These are phyloP conservation scores for Ooceraea biroi DNA, from an alignment of 1,140 invertebrate genomes.

Conservation along the genomic window DNA sequence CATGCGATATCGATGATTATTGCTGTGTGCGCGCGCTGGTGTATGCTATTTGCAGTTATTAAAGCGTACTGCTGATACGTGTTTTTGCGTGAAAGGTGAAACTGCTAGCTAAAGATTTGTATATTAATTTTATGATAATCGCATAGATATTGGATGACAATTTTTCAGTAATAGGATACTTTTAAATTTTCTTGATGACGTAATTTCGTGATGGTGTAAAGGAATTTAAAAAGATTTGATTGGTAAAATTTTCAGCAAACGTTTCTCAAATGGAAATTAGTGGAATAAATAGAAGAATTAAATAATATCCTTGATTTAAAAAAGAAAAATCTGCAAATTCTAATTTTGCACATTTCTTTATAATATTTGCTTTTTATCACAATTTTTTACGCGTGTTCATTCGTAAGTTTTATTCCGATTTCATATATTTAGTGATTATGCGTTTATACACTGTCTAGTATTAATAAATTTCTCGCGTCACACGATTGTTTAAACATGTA, in stretches of 20 bases:
- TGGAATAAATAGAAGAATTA: neutral
- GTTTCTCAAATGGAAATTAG: neutral
- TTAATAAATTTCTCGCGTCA: no score
- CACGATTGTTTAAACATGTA: no score
- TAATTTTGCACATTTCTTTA: no score
- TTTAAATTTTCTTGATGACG: constrained; percentile 11
- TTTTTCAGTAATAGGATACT: neutral
- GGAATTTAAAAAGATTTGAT: neutral
- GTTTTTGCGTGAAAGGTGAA: constrained; percentile 23
- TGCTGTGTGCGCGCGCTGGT: no score
- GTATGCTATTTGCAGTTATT: neutral
- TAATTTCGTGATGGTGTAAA: neutral
- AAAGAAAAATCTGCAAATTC: no score
- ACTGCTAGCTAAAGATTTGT: neutral
- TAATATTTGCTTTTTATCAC: no score
- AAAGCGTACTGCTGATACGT: neutral
- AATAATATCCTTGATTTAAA: no score
- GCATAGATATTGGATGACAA: neutral
- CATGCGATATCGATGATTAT: neutral
- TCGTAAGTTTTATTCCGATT: no score
- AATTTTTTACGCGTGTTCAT: no score
- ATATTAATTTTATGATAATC: neutral
- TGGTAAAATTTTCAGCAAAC: neutral
- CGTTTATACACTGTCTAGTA: no score
- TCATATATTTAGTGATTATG: no score